A percentile compares a stretch with the other conserved stretches of the same genome.
phyloP scores from a whole-genome alignment of 2,888 invertebrate genomes.

The Sphaerophoria rueppellii region DNA sequence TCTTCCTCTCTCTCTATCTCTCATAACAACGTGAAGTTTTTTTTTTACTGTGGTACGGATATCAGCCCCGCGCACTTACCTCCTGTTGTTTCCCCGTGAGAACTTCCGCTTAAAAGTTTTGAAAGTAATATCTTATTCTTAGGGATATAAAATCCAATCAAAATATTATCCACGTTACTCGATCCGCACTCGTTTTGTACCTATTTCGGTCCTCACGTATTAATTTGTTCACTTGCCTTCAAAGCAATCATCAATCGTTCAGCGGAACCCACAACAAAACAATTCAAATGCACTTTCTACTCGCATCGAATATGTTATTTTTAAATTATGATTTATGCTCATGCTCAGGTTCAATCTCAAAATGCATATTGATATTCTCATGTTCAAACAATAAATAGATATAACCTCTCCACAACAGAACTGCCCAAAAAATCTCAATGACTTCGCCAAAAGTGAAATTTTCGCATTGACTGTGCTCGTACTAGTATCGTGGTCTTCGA shows the following conservation, averaged over 20 bases:
- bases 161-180: too few relatives aligned
- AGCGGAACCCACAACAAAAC: not conserved
- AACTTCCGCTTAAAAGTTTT: too few relatives aligned
- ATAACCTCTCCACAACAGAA: conserved; percentile 10
- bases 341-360: not conserved
- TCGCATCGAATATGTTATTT: conserved; percentile 30
- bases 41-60: too few relatives aligned
- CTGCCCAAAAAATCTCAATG: conserved; percentile 45
- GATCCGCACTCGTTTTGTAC: too few relatives aligned
- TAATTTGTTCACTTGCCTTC: conserved; percentile 1
- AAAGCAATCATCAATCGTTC: conserved; percentile 12
- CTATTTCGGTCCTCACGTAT: too few relatives aligned
- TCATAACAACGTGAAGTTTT: too few relatives aligned
- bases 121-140: too few relatives aligned
- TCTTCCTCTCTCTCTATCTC: too few relatives aligned
- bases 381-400: conserved; percentile 45
- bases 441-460: conserved; percentile 66
- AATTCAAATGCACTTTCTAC: conserved; percentile 50
- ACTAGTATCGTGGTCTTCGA: not conserved
- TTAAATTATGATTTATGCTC: conserved; percentile 52
- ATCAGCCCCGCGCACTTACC: too few relatives aligned
- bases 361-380: conserved; percentile 31
- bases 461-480: conserved; percentile 3
- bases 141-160: too few relatives aligned
- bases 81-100: too few relatives aligned